Evolutionary conservation across 1,140 invertebrate genomes (phyloP).

Genomic region (Aphaenogaster rudis): DNA sequence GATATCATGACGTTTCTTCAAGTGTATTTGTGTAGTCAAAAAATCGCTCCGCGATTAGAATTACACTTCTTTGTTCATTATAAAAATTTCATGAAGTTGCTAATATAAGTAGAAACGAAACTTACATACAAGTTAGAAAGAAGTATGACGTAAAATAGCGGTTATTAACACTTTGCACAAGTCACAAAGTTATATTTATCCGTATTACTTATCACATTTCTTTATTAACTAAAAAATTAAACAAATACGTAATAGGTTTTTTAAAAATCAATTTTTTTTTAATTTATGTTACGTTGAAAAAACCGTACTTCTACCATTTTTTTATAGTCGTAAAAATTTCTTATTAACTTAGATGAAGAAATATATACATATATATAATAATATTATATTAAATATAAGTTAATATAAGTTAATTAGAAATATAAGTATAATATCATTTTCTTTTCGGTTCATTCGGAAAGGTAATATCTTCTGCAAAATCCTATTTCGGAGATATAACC

Average conservation of each 20-base stretch:
- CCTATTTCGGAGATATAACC: neutral
- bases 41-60: slow-evolving; percentile 14
- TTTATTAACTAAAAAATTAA: neutral
- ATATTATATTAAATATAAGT: no score
- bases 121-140: neutral
- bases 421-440: neutral
- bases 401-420: no score
- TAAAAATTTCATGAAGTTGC: neutral
- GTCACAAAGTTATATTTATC: neutral
- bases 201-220: neutral
- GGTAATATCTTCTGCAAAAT: neutral
- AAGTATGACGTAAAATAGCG: neutral
- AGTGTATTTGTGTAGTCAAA: no score
- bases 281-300: neutral
- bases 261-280: neutral
- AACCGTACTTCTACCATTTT: neutral
- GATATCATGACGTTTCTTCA: neutral
- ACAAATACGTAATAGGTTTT: neutral
- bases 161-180: neutral
- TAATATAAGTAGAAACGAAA: neutral
- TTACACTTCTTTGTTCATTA: neutral
- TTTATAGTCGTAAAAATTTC: neutral
- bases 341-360: neutral
- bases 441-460: neutral
- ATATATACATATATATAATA: no score